A percentile compares a stretch with the other conserved stretches of the same genome.
Conservation (phyloP, 2,113 vertebrate genomes). For the Serinus canaria region DNA sequence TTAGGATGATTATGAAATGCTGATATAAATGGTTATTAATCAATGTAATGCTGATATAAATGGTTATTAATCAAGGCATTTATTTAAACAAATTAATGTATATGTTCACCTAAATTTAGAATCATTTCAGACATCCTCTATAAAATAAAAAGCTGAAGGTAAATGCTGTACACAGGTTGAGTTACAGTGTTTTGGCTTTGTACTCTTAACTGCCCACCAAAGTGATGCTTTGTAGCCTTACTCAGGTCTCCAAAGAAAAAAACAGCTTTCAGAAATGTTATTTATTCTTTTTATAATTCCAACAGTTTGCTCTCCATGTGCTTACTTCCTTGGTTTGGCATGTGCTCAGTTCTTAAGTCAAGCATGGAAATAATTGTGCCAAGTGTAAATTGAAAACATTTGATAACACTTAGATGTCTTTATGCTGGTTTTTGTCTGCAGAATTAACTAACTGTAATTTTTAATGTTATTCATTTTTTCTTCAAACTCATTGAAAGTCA, state of each 20-base stretch:
- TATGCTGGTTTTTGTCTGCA: neutral
- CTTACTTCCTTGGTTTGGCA: constrained; percentile 13
- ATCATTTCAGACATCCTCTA: neutral
- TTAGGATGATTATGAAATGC: neutral
- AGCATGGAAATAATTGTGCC: constrained; percentile 22
- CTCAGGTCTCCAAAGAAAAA: neutral
- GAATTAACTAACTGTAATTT: neutral
- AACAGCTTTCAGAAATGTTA: neutral
- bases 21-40: neutral
- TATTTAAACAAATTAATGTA: neutral
- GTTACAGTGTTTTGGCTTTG: neutral
- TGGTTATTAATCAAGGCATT: neutral
- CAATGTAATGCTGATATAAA: neutral
- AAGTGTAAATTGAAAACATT: constrained; percentile 38
- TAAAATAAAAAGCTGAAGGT: neutral
- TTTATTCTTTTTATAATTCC: neutral
- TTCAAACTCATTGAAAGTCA: neutral
- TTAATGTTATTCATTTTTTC: neutral
- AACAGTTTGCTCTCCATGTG: neutral
- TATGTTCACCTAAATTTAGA: neutral
- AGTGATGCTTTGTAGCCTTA: neutral
- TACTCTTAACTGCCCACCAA: neutral
- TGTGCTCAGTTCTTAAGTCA: constrained; percentile 10
- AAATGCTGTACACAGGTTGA: neutral
- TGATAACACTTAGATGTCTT: neutral